A percentile compares a stretch with the other conserved stretches of the same genome.
Conservation (phyloP, 2,113 vertebrate genomes). For the Opisthocomus hoazin region DNA sequence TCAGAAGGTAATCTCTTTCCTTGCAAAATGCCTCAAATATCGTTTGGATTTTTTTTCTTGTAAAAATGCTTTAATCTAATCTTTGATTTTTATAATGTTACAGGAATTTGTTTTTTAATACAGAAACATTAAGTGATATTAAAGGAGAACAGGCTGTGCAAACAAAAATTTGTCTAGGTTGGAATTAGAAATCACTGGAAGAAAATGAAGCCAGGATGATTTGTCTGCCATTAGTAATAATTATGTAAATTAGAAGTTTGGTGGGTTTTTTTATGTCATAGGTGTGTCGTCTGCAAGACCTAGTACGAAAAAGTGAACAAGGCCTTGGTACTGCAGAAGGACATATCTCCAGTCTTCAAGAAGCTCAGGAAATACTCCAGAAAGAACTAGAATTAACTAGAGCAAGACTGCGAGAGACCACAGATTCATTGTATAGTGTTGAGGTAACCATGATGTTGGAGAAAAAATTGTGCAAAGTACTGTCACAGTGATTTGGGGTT, state of each 20-base stretch:
- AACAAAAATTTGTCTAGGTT: not conserved
- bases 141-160: not conserved
- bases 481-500: not conserved
- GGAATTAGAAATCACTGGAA: not conserved
- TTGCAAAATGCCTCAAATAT: not conserved
- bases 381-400: slow-evolving; percentile 90
- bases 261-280: slow-evolving; percentile 1
- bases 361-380: slow-evolving; percentile 91
- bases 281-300: slow-evolving; percentile 84
- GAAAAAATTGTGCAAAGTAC: not conserved
- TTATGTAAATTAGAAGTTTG: not conserved
- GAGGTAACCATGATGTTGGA: slow-evolving; percentile 76
- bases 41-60: not conserved
- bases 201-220: not conserved
- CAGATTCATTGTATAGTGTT: slow-evolving; percentile 86
- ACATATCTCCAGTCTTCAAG: slow-evolving; percentile 88
- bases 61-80: not conserved
- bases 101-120: not conserved
- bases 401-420: slow-evolving; percentile 87
- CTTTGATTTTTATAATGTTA: not conserved
- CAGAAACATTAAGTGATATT: not conserved
- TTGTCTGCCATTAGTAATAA: not conserved
- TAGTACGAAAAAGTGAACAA: slow-evolving; percentile 86
- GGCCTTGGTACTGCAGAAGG: slow-evolving; percentile 86
- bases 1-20: not conserved